These are phyloP conservation scores for Callionymus lyra DNA, from an alignment of 2,113 vertebrate species.

Conservation along the genomic window DNA sequence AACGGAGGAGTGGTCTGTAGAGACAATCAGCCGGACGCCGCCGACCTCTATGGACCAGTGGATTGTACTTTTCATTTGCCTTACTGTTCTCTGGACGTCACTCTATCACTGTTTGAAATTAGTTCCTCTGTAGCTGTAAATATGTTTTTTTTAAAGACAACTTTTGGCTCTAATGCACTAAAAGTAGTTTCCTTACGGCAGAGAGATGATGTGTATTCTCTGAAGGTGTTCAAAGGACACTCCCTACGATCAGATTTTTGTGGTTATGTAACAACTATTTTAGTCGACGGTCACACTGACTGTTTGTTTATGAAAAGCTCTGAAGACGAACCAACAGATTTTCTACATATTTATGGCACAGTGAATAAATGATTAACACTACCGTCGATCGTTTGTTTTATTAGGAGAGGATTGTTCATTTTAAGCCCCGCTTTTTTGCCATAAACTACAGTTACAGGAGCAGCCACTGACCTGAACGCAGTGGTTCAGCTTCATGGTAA, in stretches of 20 bases:
- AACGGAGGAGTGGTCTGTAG: slow-evolving; percentile 4
- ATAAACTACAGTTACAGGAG: too few species aligned
- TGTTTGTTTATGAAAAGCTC: slow-evolving; percentile 29
- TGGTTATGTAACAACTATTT: slow-evolving; percentile 28
- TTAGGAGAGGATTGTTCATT: too few species aligned
- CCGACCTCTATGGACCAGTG: slow-evolving; percentile 61
- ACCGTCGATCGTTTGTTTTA: too few species aligned
- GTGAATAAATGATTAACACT: slow-evolving; percentile 57
- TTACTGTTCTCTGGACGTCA: slow-evolving; percentile 62
- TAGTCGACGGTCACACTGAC: slow-evolving; percentile 17
- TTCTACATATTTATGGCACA: slow-evolving; percentile 72
- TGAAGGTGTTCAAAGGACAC: slow-evolving; percentile 16
- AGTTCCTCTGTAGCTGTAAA: slow-evolving; percentile 64
- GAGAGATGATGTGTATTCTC: slow-evolving; percentile 52
- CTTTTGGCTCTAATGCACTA: slow-evolving; percentile 63
- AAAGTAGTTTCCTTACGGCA: slow-evolving; percentile 66
- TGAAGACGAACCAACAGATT: slow-evolving; percentile 40
- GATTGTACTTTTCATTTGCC: slow-evolving; percentile 76
- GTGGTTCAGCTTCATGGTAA: too few species aligned
- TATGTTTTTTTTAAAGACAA: slow-evolving; percentile 42
- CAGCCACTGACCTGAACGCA: too few species aligned
- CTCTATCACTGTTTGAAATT: slow-evolving; percentile 36
- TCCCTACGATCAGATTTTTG: slow-evolving; percentile 29
- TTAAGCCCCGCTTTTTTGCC: too few species aligned
- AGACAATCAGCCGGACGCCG: slow-evolving; percentile 78